Percentiles rank a stretch among this genome's conserved stretches.
These are phyloP conservation scores for Petaurus breviceps DNA, from an alignment of 2,113 vertebrate species.

Conservation along the genomic window DNA sequence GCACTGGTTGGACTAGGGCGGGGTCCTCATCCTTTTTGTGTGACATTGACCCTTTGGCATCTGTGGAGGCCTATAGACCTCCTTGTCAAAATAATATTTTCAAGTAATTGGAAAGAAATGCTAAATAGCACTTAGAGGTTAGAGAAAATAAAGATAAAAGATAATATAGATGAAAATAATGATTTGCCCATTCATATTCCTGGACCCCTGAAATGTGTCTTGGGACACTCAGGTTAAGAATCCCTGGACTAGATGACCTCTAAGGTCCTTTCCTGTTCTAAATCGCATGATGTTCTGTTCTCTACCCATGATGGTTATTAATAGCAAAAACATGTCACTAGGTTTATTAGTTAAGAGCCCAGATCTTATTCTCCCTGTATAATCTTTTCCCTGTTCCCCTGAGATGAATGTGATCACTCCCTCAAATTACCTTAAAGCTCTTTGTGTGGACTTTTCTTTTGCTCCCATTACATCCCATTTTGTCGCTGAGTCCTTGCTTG, in stretches of 20 bases:
- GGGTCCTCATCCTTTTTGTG: too few relatives aligned
- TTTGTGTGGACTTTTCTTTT: neutral
- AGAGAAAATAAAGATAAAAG: neutral
- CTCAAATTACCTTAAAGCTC: neutral
- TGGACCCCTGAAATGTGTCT: neutral
- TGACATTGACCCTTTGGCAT: too few relatives aligned
- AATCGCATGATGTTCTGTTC: neutral
- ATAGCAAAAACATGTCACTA: neutral
- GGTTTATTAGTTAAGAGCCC: neutral
- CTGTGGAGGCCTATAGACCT: too few relatives aligned
- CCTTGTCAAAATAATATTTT: neutral
- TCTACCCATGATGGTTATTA: neutral
- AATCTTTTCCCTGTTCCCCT: neutral
- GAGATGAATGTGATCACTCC: neutral
- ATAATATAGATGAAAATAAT: neutral
- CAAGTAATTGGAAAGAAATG: neutral
- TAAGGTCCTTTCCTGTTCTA: neutral
- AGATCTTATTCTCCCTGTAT: neutral
- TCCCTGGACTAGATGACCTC: neutral
- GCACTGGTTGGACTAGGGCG: too few relatives aligned
- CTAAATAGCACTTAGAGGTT: neutral
- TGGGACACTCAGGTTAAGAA: neutral
- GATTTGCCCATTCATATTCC: neutral
- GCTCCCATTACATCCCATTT: neutral
- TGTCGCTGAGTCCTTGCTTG: neutral